These are phyloP conservation scores for Drosophila buzzatii DNA, from an alignment of 2,888 invertebrate genomes.

Conservation along the genomic window DNA sequence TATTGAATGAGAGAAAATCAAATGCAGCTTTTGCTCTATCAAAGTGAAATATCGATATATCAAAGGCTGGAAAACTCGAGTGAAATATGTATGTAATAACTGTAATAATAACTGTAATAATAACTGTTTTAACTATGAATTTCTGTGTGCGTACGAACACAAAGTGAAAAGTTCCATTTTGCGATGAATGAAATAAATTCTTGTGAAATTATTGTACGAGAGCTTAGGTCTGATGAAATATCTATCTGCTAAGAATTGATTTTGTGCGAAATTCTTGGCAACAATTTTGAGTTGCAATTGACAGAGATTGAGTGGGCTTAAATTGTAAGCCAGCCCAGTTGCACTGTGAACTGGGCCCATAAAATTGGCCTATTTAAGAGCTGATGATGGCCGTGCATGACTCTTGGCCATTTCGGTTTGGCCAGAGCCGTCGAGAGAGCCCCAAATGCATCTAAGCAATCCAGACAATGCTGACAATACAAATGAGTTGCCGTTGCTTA, in stretches of 20 bases:
- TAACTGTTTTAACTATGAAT: neutral
- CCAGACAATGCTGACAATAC: slow-evolving; percentile 24
- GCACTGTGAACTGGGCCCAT: neutral
- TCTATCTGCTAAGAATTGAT: neutral
- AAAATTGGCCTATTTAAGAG: slow-evolving; percentile 9
- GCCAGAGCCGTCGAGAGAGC: neutral
- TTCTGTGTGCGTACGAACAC: neutral
- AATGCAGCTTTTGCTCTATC: neutral
- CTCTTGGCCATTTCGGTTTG: too few species aligned
- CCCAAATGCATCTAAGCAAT: slow-evolving; percentile 30
- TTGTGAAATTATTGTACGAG: neutral
- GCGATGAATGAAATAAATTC: neutral
- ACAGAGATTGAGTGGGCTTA: neutral
- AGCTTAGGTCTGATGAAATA: neutral
- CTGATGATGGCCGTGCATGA: slow-evolving; percentile 24
- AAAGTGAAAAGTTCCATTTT: neutral
- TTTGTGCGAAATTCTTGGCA: neutral
- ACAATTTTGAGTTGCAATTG: neutral
- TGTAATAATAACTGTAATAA: neutral
- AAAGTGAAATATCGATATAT: neutral
- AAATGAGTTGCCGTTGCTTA: slow-evolving; percentile 37
- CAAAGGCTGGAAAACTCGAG: neutral
- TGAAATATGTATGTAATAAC: neutral
- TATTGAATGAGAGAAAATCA: neutral
- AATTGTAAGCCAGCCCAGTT: neutral